Evolutionary conservation across 1,140 invertebrate species (phyloP), one percentile per base, ranked within the genome.

Genomic region (Battus philenor): DNA sequence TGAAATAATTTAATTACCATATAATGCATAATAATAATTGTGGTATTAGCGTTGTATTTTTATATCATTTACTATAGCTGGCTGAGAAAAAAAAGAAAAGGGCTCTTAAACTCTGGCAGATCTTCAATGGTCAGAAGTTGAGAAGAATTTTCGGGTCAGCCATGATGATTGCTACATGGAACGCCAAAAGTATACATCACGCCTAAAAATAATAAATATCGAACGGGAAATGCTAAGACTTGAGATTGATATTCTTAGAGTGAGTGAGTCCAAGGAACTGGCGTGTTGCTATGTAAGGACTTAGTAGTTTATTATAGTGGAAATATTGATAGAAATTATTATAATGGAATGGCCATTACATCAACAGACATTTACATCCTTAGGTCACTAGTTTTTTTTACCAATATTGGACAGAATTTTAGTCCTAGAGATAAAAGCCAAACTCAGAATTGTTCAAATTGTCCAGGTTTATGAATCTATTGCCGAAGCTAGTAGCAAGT

Each of bases 371-470:
- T n/a, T n/a, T n/a, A n/a, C 1, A 33, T 39, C n/a, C 18, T 17
- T 8, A 38, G 9, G 32, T 38, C 8, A 17, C 29, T 17, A 38
- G 32, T 30, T 47, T 38, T 15, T 38, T 47, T n/a, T n/a, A 15
- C 45, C 44, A 45, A 45, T 45, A 32, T 45, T 31, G 1, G 31
- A 45, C 10, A 45, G 31, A 33, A 31, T 45, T 45, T 20, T 33
- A 20, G 43, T 47, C 11, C n/a, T 47, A 17, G 31, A 34, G n/a
- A n/a, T n/a, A n/a, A n/a, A n/a, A n/a, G n/a, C n/a, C n/a, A n/a
- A n/a, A n/a, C n/a, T n/a, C n/a, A n/a, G n/a, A n/a, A 10, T 16
- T 47, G 13, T 17, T 10, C 17, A 48, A 2, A 48, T 41, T 31
- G 27, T 48, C 16, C 34, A 39, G 13, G 24, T 48, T 1, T 48